phyloP scores from a whole-genome alignment of 1,140 invertebrate genomes.

The Bilobella aurantiaca region DNA sequence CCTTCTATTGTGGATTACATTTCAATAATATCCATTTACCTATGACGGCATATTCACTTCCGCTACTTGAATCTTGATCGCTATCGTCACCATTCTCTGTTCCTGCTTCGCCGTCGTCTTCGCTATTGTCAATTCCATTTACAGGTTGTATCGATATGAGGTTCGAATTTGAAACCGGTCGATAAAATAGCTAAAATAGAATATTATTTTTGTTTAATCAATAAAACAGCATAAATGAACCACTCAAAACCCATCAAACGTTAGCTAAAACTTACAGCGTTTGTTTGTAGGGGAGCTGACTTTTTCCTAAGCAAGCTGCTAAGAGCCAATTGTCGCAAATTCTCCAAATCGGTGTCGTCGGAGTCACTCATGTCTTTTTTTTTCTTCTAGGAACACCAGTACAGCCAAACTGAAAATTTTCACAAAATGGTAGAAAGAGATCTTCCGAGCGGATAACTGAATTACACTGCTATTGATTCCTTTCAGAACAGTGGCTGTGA shows the following conservation, averaged over 20 bases:
- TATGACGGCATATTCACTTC: constrained; percentile 8
- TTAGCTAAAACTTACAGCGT: constrained; percentile 1
- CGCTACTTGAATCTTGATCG: not conserved
- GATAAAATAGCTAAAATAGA: not conserved
- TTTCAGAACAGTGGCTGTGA: no score
- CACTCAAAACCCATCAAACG: no score
- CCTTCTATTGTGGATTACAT: not conserved
- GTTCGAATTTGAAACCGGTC: not conserved
- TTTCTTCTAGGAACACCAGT: no score
- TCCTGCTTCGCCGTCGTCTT: not conserved
- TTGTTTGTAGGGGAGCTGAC: not conserved
- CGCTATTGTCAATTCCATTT: not conserved
- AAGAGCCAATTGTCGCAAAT: not conserved
- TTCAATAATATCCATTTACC: not conserved
- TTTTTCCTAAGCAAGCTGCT: constrained; percentile 4
- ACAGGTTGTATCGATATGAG: constrained; percentile 7
- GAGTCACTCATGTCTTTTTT: not conserved
- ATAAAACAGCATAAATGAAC: no score
- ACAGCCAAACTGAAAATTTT: no score
- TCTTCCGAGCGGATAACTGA: no score
- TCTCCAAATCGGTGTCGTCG: constrained; percentile 4
- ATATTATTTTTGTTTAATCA: no score
- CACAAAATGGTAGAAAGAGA: no score
- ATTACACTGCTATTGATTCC: no score
- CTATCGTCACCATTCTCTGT: not conserved